These are phyloP conservation scores for Bombus impatiens DNA, from an alignment of 1,140 invertebrate genomes.

Conservation along the genomic window DNA sequence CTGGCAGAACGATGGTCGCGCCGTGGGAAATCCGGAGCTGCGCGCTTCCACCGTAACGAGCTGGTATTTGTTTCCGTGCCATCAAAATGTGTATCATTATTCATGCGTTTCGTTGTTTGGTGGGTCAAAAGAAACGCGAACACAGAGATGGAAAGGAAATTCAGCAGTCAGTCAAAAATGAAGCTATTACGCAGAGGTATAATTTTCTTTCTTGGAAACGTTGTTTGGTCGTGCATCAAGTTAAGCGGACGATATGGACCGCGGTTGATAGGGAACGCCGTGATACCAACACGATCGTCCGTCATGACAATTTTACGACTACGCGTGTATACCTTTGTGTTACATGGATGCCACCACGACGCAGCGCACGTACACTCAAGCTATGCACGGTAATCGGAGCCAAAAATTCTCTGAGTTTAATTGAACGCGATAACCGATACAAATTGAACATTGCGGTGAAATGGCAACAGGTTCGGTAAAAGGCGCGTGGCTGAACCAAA, in stretches of 20 bases:
- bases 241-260: not conserved
- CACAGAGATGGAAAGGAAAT: not conserved
- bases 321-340: conserved; percentile 7
- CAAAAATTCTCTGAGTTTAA: conserved; percentile 58
- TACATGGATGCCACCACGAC: not conserved
- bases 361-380: not conserved
- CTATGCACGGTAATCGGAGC: conserved; percentile 32
- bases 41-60: conserved; percentile 26
- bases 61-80: not conserved
- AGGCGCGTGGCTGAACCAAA: conserved; percentile 27
- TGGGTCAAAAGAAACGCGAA: not conserved
- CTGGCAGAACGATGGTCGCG: conserved; percentile 15
- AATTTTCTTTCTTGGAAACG: not conserved
- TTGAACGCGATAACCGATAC: conserved; percentile 57
- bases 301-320: conserved; percentile 15
- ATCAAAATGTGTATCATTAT: not conserved
- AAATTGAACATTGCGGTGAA: conserved; percentile 51
- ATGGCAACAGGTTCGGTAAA: conserved; percentile 58
- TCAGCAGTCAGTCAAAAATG: not conserved
- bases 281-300: not conserved
- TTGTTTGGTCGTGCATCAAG: not conserved
- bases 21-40: conserved; percentile 4
- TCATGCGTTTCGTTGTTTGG: not conserved
- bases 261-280: not conserved
- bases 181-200: not conserved